These are phyloP conservation scores for Synaphobranchus kaupii DNA, from an alignment of 2,797 vertebrate species.

Conservation along the genomic window DNA sequence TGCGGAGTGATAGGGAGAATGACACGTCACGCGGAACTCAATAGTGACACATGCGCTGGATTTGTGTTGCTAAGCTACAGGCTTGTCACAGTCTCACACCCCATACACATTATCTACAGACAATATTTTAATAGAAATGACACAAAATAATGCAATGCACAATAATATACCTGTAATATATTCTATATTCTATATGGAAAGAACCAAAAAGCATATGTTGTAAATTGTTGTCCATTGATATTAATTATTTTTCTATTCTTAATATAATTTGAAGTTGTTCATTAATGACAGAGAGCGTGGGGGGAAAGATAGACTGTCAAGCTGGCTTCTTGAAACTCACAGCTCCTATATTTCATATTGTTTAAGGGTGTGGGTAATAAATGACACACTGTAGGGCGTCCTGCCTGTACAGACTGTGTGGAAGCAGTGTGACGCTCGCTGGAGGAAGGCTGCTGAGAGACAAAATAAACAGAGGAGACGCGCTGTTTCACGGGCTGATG, in stretches of 20 bases:
- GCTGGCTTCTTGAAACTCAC: neutral
- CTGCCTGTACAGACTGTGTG: neutral
- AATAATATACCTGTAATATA: neutral
- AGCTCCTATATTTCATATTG: neutral
- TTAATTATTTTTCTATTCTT: neutral
- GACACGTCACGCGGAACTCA: neutral
- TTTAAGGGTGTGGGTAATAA: neutral
- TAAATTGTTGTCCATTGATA: neutral
- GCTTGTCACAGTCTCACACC: neutral
- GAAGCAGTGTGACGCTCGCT: neutral
- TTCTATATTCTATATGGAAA: neutral
- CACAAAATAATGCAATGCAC: neutral
- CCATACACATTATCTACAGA: neutral
- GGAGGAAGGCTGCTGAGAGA: neutral
- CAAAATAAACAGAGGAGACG: neutral
- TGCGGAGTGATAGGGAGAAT: neutral
- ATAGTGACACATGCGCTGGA: neutral
- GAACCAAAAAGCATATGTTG: neutral
- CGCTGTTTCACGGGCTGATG: neutral
- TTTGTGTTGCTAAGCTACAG: slow-evolving; percentile 8
- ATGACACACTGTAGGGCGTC: neutral
- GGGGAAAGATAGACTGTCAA: no score
- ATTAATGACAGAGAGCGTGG: no score
- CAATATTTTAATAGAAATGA: neutral
- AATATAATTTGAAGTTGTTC: neutral